phyloP scores from a whole-genome alignment of 2,888 invertebrate species.

The Hypselothyrea guttata region DNA sequence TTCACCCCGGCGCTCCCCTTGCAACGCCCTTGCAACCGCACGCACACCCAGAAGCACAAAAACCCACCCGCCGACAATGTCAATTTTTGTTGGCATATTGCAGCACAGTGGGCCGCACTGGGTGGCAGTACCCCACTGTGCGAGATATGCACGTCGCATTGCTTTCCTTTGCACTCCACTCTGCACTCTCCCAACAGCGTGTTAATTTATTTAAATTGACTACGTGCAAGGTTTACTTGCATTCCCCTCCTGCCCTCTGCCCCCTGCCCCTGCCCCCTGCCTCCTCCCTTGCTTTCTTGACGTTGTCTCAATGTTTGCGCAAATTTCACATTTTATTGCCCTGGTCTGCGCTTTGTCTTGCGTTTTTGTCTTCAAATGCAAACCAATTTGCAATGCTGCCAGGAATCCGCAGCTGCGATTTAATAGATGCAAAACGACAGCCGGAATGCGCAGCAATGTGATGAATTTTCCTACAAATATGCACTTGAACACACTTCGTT shows the following conservation, averaged over 20 bases:
- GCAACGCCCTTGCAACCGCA: constrained; percentile 34
- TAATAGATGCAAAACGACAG: constrained; percentile 20
- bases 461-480: background rate
- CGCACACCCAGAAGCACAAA: constrained; percentile 39
- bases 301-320: constrained; percentile 64
- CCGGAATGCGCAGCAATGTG: constrained; percentile 23
- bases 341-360: constrained; percentile 45
- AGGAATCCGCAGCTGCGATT: constrained; percentile 57
- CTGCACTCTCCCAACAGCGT: constrained; percentile 51
- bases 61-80: constrained; percentile 58
- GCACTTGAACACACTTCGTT: no score
- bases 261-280: constrained; percentile 4
- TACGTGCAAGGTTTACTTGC: constrained; percentile 68
- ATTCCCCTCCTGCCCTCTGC: constrained; percentile 41
- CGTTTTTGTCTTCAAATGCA: constrained; percentile 71
- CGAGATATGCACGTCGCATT: constrained; percentile 16
- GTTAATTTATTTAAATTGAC: constrained; percentile 76
- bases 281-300: constrained; percentile 5
- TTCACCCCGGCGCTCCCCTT: constrained; percentile 31
- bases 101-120: constrained; percentile 62
- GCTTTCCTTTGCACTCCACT: constrained; percentile 18
- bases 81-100: constrained; percentile 71
- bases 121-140: constrained; percentile 18
- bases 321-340: constrained; percentile 72
- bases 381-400: constrained; percentile 66